Conservation (phyloP, 2,113 vertebrate genomes). For the Ifrita kowaldi region DNA sequence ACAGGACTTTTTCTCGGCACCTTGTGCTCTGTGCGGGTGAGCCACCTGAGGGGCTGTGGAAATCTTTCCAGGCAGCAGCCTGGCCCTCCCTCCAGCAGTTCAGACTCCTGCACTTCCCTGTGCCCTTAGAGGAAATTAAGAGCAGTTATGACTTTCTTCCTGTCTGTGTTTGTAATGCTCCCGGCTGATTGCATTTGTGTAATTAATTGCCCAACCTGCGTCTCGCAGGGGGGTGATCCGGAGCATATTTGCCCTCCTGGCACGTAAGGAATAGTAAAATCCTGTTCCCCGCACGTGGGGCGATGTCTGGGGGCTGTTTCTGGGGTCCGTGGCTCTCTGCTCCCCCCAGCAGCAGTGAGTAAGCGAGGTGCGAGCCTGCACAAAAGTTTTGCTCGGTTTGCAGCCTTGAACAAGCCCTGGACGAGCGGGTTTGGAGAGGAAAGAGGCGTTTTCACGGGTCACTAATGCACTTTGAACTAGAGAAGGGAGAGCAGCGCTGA, state of each 20-base stretch:
- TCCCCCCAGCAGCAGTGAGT: fast-evolving
- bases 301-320: background rate
- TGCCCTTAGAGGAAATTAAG: background rate
- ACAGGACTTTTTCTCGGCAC: fast-evolving
- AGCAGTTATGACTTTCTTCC: background rate
- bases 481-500: background rate
- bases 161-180: background rate
- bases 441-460: background rate
- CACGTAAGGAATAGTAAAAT: fast-evolving
- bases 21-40: background rate
- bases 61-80: background rate
- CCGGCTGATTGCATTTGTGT: background rate
- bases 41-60: background rate
- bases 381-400: fast-evolving
- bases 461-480: constrained; percentile 4
- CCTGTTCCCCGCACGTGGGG: background rate
- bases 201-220: background rate
- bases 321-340: background rate
- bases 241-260: fast-evolving
- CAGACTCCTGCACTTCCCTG: background rate
- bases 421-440: background rate
- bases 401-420: background rate
- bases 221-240: background rate
- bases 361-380: fast-evolving
- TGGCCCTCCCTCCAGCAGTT: background rate